Percentiles rank a stretch among this genome's conserved stretches.
Evolutionary conservation across 2,113 vertebrate genomes (phyloP).

Genomic region (Lichenostomus cassidix): DNA sequence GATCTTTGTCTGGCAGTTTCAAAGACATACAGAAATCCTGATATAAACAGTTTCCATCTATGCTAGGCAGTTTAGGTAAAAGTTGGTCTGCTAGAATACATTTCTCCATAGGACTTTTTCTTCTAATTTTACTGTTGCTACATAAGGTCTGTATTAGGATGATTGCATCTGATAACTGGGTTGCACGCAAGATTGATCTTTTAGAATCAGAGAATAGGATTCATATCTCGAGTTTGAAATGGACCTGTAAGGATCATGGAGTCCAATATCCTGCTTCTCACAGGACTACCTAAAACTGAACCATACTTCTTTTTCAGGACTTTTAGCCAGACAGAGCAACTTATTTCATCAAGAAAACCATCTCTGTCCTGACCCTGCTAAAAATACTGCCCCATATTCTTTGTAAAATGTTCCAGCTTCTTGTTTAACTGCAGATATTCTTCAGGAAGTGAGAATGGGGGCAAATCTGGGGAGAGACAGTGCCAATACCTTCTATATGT

Average conservation of each 20-base stretch:
- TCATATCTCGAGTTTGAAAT: neutral
- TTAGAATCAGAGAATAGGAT: neutral
- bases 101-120: neutral
- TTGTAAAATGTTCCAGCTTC: neutral
- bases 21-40: neutral
- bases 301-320: neutral
- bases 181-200: neutral
- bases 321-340: neutral
- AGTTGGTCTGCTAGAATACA: neutral
- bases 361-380: neutral
- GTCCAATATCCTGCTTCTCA: neutral
- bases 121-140: neutral
- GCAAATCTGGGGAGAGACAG: neutral
- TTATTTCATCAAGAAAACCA: neutral
- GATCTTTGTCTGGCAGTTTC: neutral
- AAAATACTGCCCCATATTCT: neutral
- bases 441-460: neutral
- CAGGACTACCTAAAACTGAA: neutral
- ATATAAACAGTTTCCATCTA: neutral
- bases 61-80: neutral
- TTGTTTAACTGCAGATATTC: neutral
- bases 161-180: neutral
- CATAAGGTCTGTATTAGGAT: neutral
- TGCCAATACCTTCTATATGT: neutral
- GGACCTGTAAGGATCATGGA: neutral